Percentiles rank a stretch among this genome's conserved stretches.
These are phyloP conservation scores for Aeoliscus strigatus DNA, from an alignment of 2,797 vertebrate species.

Conservation along the genomic window DNA sequence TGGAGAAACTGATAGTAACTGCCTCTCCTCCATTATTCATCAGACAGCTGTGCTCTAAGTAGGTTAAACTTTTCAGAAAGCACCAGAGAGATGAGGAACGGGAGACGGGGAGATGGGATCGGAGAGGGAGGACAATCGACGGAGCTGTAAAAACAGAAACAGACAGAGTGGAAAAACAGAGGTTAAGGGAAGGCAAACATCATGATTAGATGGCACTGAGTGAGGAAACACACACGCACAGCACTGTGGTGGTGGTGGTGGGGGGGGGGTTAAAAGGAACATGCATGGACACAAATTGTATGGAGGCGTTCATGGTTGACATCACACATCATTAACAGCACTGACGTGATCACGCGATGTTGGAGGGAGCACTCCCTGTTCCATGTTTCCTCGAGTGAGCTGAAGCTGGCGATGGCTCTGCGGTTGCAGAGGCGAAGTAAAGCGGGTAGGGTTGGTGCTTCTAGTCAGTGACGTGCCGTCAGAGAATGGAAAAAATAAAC, in stretches of 20 bases:
- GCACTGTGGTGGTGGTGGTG: background rate
- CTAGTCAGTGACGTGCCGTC: too few species aligned
- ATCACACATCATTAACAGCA: slow-evolving; percentile 27
- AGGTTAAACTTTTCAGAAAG: slow-evolving; percentile 61
- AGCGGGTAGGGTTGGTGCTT: too few species aligned
- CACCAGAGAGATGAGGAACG: slow-evolving; percentile 13
- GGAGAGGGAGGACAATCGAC: background rate
- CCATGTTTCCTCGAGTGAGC: too few species aligned
- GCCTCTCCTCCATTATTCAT: slow-evolving; percentile 68
- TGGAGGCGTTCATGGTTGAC: slow-evolving; percentile 23
- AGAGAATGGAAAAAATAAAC: too few species aligned
- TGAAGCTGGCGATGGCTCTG: too few species aligned
- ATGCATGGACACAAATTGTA: background rate
- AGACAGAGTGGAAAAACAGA: too few species aligned
- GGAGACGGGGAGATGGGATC: slow-evolving; percentile 14
- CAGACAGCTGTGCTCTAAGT: slow-evolving; percentile 63
- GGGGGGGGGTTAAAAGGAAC: slow-evolving; percentile 10
- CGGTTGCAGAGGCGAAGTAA: too few species aligned
- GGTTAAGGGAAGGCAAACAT: too few species aligned
- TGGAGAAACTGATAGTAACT: slow-evolving; percentile 54
- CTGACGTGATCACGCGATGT: slow-evolving; percentile 27
- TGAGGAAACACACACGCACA: too few species aligned
- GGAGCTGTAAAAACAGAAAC: slow-evolving; percentile 9
- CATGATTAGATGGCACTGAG: slow-evolving; percentile 2
- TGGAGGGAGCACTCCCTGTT: slow-evolving; percentile 12